phyloP scores from a whole-genome alignment of 2,113 vertebrate species.

The Eretmochelys imbricata region DNA sequence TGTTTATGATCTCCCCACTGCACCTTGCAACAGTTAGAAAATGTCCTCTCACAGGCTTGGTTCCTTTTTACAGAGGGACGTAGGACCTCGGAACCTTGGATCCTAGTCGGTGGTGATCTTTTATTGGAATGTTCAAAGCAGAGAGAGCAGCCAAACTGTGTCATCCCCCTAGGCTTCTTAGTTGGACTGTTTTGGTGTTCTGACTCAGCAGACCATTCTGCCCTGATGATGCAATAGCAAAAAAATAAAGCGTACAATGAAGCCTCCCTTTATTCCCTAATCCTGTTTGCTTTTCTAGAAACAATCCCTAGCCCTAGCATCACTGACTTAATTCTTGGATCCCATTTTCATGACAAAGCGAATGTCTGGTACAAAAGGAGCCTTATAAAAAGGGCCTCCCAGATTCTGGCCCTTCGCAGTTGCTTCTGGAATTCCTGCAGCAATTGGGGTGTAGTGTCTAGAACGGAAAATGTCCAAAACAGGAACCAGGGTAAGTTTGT shows the following conservation, averaged over 20 bases:
- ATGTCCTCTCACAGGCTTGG: fast-evolving
- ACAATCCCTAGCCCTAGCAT: constrained; percentile 89
- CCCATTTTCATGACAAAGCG: constrained; percentile 96
- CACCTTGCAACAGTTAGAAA: not conserved
- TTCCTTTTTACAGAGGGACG: not conserved
- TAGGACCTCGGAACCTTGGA: not conserved
- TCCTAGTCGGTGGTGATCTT: fast-evolving
- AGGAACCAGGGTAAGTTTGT: constrained; percentile 76
- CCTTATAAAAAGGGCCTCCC: constrained; percentile 88
- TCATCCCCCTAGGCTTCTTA: not conserved
- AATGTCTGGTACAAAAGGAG: constrained; percentile 84
- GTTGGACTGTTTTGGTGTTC: constrained; percentile 74
- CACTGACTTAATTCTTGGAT: constrained; percentile 99
- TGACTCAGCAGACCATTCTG: constrained; percentile 77
- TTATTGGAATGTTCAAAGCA: not conserved
- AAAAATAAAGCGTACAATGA: constrained; percentile 73
- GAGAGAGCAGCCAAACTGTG: constrained; percentile 16
- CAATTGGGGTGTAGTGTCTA: constrained; percentile 48
- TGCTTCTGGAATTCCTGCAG: constrained; percentile 65
- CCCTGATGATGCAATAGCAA: constrained; percentile 59
- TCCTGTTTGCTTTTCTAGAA: constrained; percentile 94
- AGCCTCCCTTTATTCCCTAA: constrained; percentile 89
- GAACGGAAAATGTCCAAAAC: constrained; percentile 77
- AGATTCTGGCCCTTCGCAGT: constrained; percentile 62
- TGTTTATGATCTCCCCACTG: fast-evolving